Evolutionary conservation across 2,888 invertebrate species (phyloP).

Genomic region (Rhopalosiphum nymphaeae): DNA sequence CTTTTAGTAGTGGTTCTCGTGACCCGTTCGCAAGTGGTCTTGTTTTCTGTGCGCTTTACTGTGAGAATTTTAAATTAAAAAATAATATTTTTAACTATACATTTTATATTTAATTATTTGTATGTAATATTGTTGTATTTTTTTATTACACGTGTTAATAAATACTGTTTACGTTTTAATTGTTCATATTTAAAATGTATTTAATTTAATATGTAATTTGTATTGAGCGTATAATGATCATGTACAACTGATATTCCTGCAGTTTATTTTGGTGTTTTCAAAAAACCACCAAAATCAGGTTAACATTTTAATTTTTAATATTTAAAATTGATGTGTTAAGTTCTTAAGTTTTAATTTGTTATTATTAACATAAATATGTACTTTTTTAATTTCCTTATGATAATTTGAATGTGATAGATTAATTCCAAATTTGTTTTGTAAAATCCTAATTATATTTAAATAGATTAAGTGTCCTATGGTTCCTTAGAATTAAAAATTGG

Average conservation of each 20-base stretch:
- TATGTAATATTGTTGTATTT: not conserved
- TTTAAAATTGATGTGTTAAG: not conserved
- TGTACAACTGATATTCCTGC: conserved; percentile 38
- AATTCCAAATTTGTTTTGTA: not conserved
- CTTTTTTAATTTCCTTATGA: not conserved
- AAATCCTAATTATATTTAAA: not conserved
- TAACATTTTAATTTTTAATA: not conserved
- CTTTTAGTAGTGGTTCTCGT: conserved; percentile 60
- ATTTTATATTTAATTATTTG: not conserved
- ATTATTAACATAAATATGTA: not conserved
- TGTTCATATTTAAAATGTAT: not conserved
- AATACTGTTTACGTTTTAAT: not conserved
- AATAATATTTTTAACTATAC: not conserved
- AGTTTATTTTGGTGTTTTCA: conserved; percentile 23
- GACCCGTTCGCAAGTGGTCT: conserved; percentile 11
- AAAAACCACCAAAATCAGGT: conserved; percentile 18
- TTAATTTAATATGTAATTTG: not conserved
- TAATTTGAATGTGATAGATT: not conserved
- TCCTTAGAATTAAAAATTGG: not conserved
- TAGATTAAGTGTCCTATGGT: not conserved
- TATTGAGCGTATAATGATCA: not conserved
- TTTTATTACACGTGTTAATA: not conserved
- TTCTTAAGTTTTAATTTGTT: not conserved
- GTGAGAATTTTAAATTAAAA: not conserved
- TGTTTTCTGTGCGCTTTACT: not conserved